Evolutionary conservation across 1,140 invertebrate genomes (phyloP).

Genomic region (Apis cerana): DNA sequence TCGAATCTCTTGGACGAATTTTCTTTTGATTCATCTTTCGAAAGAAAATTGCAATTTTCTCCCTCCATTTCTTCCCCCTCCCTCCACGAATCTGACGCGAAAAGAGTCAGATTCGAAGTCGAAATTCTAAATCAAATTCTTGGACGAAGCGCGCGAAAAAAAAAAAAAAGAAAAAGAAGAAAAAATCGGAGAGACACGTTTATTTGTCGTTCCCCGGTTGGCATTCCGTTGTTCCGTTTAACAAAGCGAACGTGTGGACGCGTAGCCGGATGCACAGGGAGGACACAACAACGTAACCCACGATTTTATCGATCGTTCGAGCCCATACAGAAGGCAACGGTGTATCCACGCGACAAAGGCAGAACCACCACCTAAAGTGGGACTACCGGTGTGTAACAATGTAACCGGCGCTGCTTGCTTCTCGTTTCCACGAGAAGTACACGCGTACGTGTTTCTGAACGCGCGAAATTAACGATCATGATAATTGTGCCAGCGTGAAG

Average conservation of each 20-base stretch:
- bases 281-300: constrained; percentile 20
- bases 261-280: constrained; percentile 3
- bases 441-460: not conserved
- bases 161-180: not conserved
- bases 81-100: no score
- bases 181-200: not conserved
- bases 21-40: no score
- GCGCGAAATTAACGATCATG: constrained; percentile 54
- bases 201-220: not conserved
- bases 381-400: constrained; percentile 31
- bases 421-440: not conserved
- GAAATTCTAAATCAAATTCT: no score
- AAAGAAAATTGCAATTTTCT: no score
- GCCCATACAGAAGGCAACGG: not conserved
- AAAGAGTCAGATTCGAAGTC: no score
- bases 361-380: constrained; percentile 29
- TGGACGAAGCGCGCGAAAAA: not conserved
- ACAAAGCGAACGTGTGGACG: constrained; percentile 6
- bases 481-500: constrained; percentile 57
- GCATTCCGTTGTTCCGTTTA: constrained; percentile 10
- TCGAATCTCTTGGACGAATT: no score
- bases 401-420: constrained; percentile 3
- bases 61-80: no score
- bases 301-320: constrained; percentile 32
- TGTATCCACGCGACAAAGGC: constrained; percentile 22